A percentile compares a stretch with the other conserved stretches of the same genome.
phyloP scores from a whole-genome alignment of 2,113 vertebrate genomes.

The Colaptes auratus region DNA sequence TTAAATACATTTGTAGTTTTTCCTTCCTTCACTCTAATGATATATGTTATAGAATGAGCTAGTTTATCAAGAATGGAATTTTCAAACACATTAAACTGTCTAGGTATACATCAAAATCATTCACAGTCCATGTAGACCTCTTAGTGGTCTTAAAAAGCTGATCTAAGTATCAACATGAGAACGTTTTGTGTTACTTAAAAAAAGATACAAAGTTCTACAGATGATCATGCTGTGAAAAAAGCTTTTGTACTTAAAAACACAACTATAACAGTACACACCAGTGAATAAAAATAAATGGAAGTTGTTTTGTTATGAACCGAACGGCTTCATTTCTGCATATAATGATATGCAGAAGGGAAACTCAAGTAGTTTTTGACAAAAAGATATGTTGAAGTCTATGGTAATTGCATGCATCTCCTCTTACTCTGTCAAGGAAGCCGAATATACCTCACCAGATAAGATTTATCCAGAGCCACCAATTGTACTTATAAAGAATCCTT shows the following conservation, averaged over 20 bases:
- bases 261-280: neutral
- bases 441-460: neutral
- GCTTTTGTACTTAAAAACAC: neutral
- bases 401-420: neutral
- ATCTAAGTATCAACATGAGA: neutral
- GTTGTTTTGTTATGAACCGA: neutral
- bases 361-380: neutral
- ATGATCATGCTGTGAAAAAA: neutral
- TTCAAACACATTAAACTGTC: neutral
- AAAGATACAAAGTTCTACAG: neutral
- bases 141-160: neutral
- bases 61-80: neutral
- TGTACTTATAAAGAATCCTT: neutral
- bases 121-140: neutral
- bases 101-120: neutral
- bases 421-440: neutral
- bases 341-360: neutral
- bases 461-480: neutral
- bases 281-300: neutral
- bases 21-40: neutral
- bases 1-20: neutral
- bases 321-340: neutral
- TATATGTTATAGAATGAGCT: accelerated
- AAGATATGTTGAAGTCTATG: neutral
- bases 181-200: neutral